Evolutionary conservation across 2,113 vertebrate species (phyloP).

Genomic region (Eptesicus fuscus): DNA sequence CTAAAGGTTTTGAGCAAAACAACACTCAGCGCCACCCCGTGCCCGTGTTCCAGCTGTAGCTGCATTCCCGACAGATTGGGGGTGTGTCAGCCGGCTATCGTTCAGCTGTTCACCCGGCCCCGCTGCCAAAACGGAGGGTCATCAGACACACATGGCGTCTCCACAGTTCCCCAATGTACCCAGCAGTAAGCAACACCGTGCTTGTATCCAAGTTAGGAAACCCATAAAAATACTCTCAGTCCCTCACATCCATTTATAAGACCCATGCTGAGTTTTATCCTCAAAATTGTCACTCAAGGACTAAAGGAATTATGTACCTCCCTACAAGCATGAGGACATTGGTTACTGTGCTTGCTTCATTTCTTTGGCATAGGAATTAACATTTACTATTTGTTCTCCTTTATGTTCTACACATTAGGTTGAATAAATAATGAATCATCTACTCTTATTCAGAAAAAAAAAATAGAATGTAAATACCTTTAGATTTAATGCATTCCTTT

Average conservation of each 20-base stretch:
- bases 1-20: slow-evolving; percentile 34
- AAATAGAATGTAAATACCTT: neutral
- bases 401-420: neutral
- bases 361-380: neutral
- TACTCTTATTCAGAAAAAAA: neutral
- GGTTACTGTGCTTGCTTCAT: neutral
- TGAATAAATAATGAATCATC: neutral
- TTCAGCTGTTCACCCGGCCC: slow-evolving; percentile 62
- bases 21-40: slow-evolving; percentile 16
- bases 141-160: neutral
- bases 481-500: neutral
- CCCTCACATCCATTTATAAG: neutral
- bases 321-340: neutral
- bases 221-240: neutral
- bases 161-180: neutral
- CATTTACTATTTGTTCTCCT: neutral
- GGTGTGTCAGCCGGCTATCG: slow-evolving; percentile 35
- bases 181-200: neutral
- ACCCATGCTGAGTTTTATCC: neutral
- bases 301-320: neutral
- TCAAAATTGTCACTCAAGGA: neutral
- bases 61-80: slow-evolving; percentile 64
- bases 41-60: slow-evolving; percentile 58
- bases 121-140: slow-evolving; percentile 37
- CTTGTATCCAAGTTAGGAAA: neutral